Percentiles rank a stretch among this genome's conserved stretches.
Conservation (phyloP, 2,797 vertebrate genomes). For the Bradypus variegatus region DNA sequence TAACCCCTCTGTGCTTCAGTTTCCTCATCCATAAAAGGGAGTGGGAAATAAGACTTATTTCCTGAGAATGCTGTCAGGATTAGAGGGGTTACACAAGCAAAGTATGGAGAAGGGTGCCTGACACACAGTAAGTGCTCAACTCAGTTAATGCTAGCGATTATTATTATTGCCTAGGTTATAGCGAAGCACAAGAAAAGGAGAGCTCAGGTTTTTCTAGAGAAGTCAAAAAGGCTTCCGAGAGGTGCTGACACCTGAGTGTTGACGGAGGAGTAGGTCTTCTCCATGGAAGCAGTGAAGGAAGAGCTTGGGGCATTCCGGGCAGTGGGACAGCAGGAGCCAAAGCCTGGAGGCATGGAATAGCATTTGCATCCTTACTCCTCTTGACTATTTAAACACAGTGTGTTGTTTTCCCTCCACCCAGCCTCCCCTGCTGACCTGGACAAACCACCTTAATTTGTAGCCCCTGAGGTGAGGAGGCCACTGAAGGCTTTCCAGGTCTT, state of each 20-base stretch:
- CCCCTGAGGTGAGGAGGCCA: constrained; percentile 18
- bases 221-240: background rate
- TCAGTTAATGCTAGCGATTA: background rate
- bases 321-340: background rate
- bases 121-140: background rate
- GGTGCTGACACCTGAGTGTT: background rate
- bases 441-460: constrained; percentile 41
- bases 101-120: background rate
- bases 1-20: background rate
- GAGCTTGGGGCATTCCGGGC: background rate
- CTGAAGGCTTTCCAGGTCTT: constrained; percentile 35
- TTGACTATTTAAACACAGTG: background rate
- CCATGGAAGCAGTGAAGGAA: background rate
- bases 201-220: background rate
- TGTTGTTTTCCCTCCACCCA: background rate
- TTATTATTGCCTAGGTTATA: background rate
- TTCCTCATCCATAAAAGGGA: background rate
- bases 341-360: background rate
- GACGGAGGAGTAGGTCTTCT: background rate
- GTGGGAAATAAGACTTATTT: background rate
- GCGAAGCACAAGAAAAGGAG: background rate
- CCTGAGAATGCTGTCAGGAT: background rate
- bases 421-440: constrained; percentile 3
- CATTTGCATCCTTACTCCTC: background rate
- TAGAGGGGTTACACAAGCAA: background rate